Evolutionary conservation across 2,797 vertebrate species (phyloP), one percentile per base, ranked within the genome.

Genomic region (Garrulus glandarius): DNA sequence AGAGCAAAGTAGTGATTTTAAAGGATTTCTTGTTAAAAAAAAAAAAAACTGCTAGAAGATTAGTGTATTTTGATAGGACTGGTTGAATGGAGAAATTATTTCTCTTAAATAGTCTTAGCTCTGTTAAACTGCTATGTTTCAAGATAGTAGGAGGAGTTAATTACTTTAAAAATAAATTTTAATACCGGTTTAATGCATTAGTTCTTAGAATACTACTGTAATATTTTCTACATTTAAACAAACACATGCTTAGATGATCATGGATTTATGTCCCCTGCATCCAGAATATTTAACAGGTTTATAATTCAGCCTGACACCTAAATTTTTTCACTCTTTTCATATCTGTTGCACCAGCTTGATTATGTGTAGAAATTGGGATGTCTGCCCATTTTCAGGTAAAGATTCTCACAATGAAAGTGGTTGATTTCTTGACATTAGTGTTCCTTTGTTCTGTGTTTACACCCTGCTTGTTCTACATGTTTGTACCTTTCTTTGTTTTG

Each of bases 391-490:
- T 90, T 74, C 91, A 94, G 46, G 76, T 93, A 79, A 92, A 93
- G 83, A 87, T 52, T 74, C 44, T 94, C 3, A 0, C 44, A 60
- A 36, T 23, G 63, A 76, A 88, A 84, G 46, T 72, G 57, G 47
- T 92, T 82, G 61, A 70, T 88, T 97, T 95, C 79, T 95, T 97
- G 88, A 92, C 83, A 79, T 97, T 81, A 84, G 74, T 94, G 84
- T 95, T 94, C 85, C 70, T 92, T 46, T 91, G 87, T 98, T 95
- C 83, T 96, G 77, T 97, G 96, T 97, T 84, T 95, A 93, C 88
- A 84, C 67, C 89, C 78, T 94, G 56, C 93, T 92, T 92, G 95
- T 97, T 95, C 87, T 93, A 81, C 87, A 46, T 96, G 93, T 96
- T 95, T 90, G 94, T 96, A 95, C 95, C 94, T 91, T 94, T 97